phyloP scores from a whole-genome alignment of 2,113 vertebrate species.

The Tylochromis polylepis region DNA sequence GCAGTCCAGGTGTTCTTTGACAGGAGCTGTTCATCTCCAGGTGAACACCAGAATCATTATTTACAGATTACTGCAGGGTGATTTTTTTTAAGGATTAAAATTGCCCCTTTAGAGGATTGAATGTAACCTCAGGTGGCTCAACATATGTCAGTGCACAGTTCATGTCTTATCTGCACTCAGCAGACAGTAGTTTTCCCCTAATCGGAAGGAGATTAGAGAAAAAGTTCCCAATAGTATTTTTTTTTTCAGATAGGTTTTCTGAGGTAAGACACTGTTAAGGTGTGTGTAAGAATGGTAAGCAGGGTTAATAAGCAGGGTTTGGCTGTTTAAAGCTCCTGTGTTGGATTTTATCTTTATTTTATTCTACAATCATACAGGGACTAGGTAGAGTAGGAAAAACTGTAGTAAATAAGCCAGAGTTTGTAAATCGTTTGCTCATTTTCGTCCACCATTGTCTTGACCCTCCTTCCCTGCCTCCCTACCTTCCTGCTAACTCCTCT shows the following conservation, averaged over 20 bases:
- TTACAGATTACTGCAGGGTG: background rate
- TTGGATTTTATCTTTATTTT: background rate
- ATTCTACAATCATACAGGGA: background rate
- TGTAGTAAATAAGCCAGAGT: background rate
- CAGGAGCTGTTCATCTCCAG: background rate
- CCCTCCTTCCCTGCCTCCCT: background rate
- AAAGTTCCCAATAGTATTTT: accelerated
- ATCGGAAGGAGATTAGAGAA: background rate
- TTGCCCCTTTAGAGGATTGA: background rate
- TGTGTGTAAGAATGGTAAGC: background rate
- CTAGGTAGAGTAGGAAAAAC: background rate
- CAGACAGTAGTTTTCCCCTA: background rate
- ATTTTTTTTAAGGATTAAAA: background rate
- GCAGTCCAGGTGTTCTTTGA: background rate
- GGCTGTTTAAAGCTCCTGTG: background rate
- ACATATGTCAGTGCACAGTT: background rate
- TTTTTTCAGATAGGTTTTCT: background rate
- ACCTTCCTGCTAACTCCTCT: background rate
- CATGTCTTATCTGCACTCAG: background rate
- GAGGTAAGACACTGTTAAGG: background rate
- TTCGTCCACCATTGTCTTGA: background rate
- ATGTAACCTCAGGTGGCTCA: background rate
- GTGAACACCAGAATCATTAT: background rate
- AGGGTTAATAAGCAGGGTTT: background rate
- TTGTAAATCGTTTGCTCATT: background rate